Evolutionary conservation across 2,113 vertebrate genomes (phyloP).

Genomic region (Prochilodus magdalenae): DNA sequence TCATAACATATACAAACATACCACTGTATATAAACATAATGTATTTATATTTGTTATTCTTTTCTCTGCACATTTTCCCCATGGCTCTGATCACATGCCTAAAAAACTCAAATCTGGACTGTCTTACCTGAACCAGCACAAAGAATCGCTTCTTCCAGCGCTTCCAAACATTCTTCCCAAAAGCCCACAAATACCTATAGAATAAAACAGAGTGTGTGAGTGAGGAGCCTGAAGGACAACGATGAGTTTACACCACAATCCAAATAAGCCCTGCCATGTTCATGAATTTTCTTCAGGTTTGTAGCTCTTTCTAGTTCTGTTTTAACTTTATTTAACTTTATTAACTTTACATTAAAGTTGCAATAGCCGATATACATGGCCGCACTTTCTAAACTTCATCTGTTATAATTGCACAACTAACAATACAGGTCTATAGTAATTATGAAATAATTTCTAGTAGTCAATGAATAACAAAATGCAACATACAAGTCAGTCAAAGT

Average conservation of each 20-base stretch:
- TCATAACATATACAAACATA: neutral
- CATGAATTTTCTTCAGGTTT: too few relatives aligned
- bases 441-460: neutral
- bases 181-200: constrained; percentile 96
- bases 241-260: neutral
- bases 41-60: too few relatives aligned
- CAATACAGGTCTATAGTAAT: too few relatives aligned
- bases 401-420: too few relatives aligned
- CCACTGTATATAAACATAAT: too few relatives aligned
- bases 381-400: too few relatives aligned
- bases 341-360: too few relatives aligned
- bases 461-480: constrained; percentile 12
- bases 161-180: constrained; percentile 99
- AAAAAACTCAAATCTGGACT: constrained; percentile 52
- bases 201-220: constrained; percentile 40
- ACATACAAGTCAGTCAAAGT: too few relatives aligned
- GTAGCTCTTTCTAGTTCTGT: too few relatives aligned
- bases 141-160: constrained; percentile 99
- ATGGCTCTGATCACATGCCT: constrained; percentile 1
- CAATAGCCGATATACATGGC: too few relatives aligned
- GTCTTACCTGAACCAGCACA: constrained; percentile 94
- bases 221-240: neutral
- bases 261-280: too few relatives aligned
- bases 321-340: too few relatives aligned
- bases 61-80: neutral